Evolutionary conservation across 2,888 invertebrate genomes (phyloP).

Genomic region (Sylvicola cinctus): DNA sequence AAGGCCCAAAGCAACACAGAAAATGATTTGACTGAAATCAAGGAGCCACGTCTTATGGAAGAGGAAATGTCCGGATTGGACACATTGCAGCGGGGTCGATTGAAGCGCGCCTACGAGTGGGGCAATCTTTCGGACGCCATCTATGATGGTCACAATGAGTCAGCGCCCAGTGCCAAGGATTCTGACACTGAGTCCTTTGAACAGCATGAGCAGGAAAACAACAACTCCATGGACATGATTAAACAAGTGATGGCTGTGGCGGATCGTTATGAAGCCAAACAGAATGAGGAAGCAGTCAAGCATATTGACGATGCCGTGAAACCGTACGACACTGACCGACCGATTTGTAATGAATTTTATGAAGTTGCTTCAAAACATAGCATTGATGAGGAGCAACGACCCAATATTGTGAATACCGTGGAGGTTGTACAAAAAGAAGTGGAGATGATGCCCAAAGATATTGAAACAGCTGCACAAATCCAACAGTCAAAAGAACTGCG

Average conservation of each 20-base stretch:
- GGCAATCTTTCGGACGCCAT: slow-evolving; percentile 59
- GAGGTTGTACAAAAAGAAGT: background rate
- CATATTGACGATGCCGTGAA: no score
- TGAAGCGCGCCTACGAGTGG: slow-evolving; percentile 57
- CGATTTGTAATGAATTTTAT: no score
- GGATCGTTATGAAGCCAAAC: background rate
- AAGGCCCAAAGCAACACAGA: slow-evolving; percentile 32
- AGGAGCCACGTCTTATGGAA: slow-evolving; percentile 34
- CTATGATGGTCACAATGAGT: slow-evolving; percentile 28
- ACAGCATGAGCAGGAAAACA: background rate
- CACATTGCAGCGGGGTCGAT: slow-evolving; percentile 41
- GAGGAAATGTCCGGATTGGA: slow-evolving; percentile 42
- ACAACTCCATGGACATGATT: background rate
- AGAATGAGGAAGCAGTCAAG: background rate
- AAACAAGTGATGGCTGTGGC: slow-evolving; percentile 2
- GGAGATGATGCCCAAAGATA: background rate
- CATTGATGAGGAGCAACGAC: background rate
- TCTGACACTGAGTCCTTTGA: background rate
- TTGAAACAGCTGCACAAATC: background rate
- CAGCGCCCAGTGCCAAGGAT: slow-evolving; percentile 15
- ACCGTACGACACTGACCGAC: no score
- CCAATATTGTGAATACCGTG: background rate
- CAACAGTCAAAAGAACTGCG: background rate
- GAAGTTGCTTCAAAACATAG: background rate
- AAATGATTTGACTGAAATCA: slow-evolving; percentile 27